A percentile compares a stretch with the other conserved stretches of the same genome.
phyloP scores from a whole-genome alignment of 2,888 invertebrate species.

The Orchesellides sinensis region DNA sequence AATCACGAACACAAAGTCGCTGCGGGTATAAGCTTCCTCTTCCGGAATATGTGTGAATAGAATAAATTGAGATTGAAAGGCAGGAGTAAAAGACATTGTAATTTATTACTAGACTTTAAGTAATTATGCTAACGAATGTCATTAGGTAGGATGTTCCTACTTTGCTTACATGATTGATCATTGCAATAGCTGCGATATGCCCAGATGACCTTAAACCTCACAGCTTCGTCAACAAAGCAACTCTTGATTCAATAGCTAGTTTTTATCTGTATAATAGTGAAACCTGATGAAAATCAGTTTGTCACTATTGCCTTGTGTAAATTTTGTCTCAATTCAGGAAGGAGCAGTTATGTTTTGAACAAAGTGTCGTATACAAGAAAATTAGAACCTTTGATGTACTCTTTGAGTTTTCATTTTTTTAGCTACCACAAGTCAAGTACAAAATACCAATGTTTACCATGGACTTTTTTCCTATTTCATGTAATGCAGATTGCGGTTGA shows the following conservation, averaged over 20 bases:
- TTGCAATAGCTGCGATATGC: neutral
- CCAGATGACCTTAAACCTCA: constrained; percentile 33
- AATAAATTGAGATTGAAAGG: neutral
- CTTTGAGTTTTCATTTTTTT: too few relatives aligned
- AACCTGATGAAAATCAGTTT: too few relatives aligned
- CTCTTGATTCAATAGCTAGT: too few relatives aligned
- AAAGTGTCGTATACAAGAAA: too few relatives aligned
- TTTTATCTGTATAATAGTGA: too few relatives aligned
- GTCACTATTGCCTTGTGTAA: too few relatives aligned
- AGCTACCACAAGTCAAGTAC: neutral
- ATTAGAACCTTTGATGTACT: too few relatives aligned
- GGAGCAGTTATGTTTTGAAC: too few relatives aligned
- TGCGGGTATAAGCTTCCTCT: constrained; percentile 33
- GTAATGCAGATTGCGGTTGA: too few relatives aligned
- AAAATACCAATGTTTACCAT: neutral
- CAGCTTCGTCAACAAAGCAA: neutral
- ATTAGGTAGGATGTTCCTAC: neutral
- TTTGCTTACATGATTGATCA: neutral
- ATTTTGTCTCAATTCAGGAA: too few relatives aligned
- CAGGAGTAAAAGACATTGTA: neutral
- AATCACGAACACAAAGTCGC: constrained; percentile 10
- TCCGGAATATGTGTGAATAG: constrained; percentile 22
- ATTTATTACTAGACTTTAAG: neutral
- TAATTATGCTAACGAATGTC: neutral
- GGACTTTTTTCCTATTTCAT: too few relatives aligned